Conservation (phyloP, 2,797 vertebrate species). For the Neosilurus mollespiculum region DNA sequence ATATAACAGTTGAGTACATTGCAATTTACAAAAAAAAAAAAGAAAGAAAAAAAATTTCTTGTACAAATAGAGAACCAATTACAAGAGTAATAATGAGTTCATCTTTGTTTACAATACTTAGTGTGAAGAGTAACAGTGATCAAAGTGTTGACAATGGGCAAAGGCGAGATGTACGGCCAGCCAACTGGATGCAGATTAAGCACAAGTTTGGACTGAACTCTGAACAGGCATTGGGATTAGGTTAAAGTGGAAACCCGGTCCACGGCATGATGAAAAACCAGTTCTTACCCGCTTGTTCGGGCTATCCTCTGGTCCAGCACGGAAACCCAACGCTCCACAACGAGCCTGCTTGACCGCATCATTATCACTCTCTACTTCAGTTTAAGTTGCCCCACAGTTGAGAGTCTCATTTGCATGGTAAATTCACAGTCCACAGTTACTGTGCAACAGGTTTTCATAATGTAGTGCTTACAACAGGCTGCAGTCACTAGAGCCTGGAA, state of each 20-base stretch:
- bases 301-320: neutral
- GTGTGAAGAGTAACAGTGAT: constrained; percentile 30
- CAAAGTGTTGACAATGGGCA: constrained; percentile 34
- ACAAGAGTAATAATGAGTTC: constrained; percentile 22
- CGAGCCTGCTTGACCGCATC: constrained; percentile 6
- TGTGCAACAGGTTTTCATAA: constrained; percentile 20
- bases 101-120: constrained; percentile 39
- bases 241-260: constrained; percentile 5
- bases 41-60: neutral
- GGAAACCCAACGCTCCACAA: constrained; percentile 18
- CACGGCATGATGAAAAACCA: neutral
- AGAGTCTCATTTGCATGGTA: constrained; percentile 5
- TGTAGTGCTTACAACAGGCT: constrained; percentile 31
- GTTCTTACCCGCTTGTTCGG: constrained; percentile 8
- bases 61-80: constrained; percentile 38
- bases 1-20: constrained; percentile 33
- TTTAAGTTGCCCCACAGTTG: neutral
- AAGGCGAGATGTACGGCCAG: neutral
- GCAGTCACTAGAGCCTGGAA: constrained; percentile 11
- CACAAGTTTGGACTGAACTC: neutral
- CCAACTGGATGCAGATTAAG: neutral
- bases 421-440: constrained; percentile 34
- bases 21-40: constrained; percentile 10
- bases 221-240: neutral
- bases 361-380: neutral